Evolutionary conservation across 1,140 invertebrate species (phyloP).

Genomic region (Delia radicum): DNA sequence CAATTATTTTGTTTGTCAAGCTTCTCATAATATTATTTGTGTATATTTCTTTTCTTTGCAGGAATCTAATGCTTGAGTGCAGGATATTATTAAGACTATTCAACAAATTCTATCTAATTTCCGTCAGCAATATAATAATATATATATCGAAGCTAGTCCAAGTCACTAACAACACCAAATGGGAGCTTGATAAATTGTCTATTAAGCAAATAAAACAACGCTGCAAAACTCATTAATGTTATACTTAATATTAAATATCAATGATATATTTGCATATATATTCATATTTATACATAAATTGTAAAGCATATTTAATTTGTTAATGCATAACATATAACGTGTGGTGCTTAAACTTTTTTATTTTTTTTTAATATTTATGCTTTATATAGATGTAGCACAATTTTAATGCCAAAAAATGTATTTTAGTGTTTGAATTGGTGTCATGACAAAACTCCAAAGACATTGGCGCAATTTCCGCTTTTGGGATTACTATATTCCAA

Average conservation of each 20-base stretch:
- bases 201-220: not conserved
- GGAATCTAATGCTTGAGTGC: conserved; percentile 13
- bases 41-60: not conserved
- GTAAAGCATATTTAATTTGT: not conserved
- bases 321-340: not conserved
- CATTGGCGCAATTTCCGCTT: too few species aligned
- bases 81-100: not conserved
- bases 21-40: too few species aligned
- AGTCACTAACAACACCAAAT: not conserved
- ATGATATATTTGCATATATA: not conserved
- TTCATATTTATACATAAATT: not conserved
- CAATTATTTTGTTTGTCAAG: too few species aligned
- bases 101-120: not conserved
- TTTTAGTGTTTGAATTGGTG: too few species aligned
- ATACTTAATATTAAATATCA: not conserved
- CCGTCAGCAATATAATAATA: not conserved
- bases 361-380: too few species aligned
- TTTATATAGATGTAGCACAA: too few species aligned
- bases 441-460: too few species aligned
- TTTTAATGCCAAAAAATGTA: too few species aligned
- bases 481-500: too few species aligned
- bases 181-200: not conserved
- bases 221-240: conserved; percentile 13
- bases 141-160: conserved; percentile 2
- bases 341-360: not conserved